These are phyloP conservation scores for Himalopsyche kuldschensis DNA, from an alignment of 2,888 invertebrate genomes.

Conservation along the genomic window DNA sequence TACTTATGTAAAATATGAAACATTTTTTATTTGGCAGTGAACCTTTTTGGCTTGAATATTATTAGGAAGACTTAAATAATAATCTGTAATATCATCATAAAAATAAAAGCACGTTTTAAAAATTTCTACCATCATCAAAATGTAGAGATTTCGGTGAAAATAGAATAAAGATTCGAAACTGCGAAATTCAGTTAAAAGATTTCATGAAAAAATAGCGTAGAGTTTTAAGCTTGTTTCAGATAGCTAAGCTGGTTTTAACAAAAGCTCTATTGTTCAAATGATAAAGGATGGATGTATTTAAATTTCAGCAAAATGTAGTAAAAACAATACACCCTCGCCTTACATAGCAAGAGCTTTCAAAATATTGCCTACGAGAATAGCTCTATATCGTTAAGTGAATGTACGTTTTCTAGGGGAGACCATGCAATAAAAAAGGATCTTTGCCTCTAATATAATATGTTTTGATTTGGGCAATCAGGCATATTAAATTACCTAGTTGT, in stretches of 20 bases:
- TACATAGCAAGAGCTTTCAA: background rate
- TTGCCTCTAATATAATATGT: too few relatives aligned
- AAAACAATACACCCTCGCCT: background rate
- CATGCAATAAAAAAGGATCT: background rate
- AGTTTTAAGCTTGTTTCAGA: background rate
- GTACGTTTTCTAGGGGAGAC: background rate
- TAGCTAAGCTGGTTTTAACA: background rate
- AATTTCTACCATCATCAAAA: too few relatives aligned
- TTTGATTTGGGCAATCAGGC: too few relatives aligned
- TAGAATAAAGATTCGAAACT: background rate
- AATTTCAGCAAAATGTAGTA: background rate
- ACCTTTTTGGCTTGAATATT: too few relatives aligned
- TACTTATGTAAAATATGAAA: too few relatives aligned
- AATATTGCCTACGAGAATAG: background rate
- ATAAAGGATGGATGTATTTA: background rate
- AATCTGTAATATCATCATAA: too few relatives aligned
- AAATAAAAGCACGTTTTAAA: too few relatives aligned
- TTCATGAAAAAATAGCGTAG: background rate
- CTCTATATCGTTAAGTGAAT: background rate
- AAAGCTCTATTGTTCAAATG: slow-evolving; percentile 1
- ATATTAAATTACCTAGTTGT: too few relatives aligned
- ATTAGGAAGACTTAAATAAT: too few relatives aligned
- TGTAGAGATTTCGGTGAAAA: too few relatives aligned
- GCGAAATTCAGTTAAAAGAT: background rate
- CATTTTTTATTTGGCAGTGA: too few relatives aligned